Percentiles rank a stretch among this genome's conserved stretches.
phyloP scores from a whole-genome alignment of 2,113 vertebrate genomes.

The Petrocephalus microphthalmus region DNA sequence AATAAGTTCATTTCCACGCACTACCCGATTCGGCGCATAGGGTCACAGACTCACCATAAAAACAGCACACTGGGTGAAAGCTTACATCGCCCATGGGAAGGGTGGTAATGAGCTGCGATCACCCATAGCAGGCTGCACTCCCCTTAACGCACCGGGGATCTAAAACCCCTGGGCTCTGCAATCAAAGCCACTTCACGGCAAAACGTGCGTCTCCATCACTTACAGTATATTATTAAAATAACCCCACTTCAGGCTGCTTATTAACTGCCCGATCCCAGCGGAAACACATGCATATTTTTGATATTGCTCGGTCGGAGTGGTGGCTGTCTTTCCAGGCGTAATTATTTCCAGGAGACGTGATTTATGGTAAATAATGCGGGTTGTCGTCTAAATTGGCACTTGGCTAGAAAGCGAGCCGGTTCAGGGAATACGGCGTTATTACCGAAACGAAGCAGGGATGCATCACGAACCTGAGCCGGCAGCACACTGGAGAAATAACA shows the following conservation, averaged over 20 bases:
- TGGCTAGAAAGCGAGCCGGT: background rate
- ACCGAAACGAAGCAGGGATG: background rate
- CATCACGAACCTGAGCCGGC: background rate
- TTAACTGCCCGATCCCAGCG: background rate
- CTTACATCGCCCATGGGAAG: background rate
- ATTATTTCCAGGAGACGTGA: background rate
- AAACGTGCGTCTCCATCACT: background rate
- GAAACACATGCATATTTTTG: background rate
- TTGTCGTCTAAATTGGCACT: background rate
- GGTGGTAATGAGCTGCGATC: background rate
- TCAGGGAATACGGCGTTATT: background rate
- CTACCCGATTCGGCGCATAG: background rate
- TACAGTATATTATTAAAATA: background rate
- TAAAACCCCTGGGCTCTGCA: no score
- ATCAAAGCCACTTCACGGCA: background rate
- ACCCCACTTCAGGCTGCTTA: background rate
- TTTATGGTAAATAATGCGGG: constrained; percentile 12
- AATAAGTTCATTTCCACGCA: background rate
- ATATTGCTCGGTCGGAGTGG: background rate
- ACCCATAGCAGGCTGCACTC: no score
- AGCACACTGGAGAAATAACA: background rate
- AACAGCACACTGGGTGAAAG: background rate
- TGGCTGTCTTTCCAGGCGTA: background rate
- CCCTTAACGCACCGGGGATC: no score
- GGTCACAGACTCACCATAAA: background rate